These are phyloP conservation scores for Coptodon bakossiorum DNA, from an alignment of 2,113 vertebrate genomes.

Conservation along the genomic window DNA sequence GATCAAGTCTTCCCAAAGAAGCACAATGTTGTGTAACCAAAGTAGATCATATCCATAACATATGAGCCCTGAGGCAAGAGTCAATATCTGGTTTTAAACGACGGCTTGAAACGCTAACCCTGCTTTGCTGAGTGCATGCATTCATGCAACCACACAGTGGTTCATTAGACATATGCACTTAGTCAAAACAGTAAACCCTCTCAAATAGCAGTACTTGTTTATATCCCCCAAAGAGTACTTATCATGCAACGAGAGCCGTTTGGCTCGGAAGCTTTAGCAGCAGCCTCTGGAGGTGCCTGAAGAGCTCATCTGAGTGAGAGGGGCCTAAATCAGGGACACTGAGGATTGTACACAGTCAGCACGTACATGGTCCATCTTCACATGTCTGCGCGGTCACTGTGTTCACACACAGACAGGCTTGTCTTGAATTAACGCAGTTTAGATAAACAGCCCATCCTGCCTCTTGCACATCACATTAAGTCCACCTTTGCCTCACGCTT, in stretches of 20 bases:
- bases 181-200: not conserved
- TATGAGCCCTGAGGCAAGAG: not conserved
- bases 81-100: not conserved
- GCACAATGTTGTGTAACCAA: not conserved
- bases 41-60: not conserved
- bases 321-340: not conserved
- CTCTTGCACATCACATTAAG: not conserved
- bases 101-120: not conserved
- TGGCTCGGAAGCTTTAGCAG: not conserved
- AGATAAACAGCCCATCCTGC: not conserved
- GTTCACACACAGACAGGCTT: not conserved
- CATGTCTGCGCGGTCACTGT: not conserved
- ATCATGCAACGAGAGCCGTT: not conserved
- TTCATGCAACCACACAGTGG: not conserved
- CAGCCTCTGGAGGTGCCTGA: not conserved
- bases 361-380: not conserved
- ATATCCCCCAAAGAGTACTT: not conserved
- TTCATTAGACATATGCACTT: not conserved
- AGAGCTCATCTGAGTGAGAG: not conserved
- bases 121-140: not conserved
- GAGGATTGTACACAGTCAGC: not conserved
- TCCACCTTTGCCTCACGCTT: not conserved
- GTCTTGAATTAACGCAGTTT: not conserved
- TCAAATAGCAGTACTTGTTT: conserved; percentile 7
- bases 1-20: not conserved